These are phyloP conservation scores for Emberiza fucata DNA, from an alignment of 2,113 vertebrate species.

Conservation along the genomic window DNA sequence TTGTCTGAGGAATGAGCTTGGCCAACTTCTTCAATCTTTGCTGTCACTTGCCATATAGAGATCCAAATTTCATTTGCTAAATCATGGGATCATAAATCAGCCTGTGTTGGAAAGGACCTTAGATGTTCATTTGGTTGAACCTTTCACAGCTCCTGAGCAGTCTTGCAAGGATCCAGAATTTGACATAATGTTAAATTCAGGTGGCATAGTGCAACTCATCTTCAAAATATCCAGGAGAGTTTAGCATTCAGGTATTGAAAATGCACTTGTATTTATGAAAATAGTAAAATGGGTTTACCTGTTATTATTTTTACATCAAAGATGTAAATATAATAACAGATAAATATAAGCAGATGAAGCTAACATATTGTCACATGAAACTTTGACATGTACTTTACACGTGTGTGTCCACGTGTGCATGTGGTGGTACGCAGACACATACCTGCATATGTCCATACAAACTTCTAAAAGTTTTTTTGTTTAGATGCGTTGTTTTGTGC, in stretches of 20 bases:
- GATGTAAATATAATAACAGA: too few species aligned
- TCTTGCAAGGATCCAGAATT: neutral
- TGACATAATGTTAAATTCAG: neutral
- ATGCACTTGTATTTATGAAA: neutral
- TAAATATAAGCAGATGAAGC: neutral
- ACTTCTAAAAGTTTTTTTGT: neutral
- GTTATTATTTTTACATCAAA: neutral
- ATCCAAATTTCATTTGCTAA: neutral
- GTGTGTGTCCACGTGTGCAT: accelerated
- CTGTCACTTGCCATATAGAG: neutral
- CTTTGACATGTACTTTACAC: neutral
- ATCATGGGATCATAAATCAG: neutral
- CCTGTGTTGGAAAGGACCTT: neutral
- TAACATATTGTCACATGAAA: neutral
- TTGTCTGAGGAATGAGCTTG: neutral
- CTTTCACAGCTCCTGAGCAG: neutral
- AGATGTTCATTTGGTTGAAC: neutral
- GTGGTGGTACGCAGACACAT: neutral
- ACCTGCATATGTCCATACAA: neutral
- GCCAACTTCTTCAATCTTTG: neutral
- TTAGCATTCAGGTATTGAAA: neutral
- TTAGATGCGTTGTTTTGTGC: neutral
- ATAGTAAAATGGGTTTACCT: neutral
- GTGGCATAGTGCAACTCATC: neutral
- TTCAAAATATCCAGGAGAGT: neutral